These are phyloP conservation scores for Orussus abietinus DNA, from an alignment of 1,140 invertebrate species.

Conservation along the genomic window DNA sequence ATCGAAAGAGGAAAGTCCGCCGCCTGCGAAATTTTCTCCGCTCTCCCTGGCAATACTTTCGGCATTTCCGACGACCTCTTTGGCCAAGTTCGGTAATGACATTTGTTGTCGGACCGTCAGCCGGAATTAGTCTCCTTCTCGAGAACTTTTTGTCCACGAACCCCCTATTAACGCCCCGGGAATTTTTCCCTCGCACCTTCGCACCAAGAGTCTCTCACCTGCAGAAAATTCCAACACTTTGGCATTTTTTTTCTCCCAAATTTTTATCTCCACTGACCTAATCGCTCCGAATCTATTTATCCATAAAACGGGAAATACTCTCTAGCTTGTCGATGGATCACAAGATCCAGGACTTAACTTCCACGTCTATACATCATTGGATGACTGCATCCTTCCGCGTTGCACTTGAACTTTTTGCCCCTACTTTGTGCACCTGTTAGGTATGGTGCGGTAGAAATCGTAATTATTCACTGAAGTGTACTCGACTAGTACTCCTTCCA, in stretches of 20 bases:
- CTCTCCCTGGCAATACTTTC: conserved; percentile 10
- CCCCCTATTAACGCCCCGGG: neutral
- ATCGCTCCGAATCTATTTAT: too few relatives aligned
- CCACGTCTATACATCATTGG: neutral
- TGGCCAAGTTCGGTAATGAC: conserved; percentile 21
- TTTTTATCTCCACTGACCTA: neutral
- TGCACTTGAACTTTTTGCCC: neutral
- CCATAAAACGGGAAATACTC: too few relatives aligned
- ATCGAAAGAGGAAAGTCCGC: too few relatives aligned
- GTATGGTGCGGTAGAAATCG: neutral
- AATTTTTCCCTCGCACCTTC: neutral
- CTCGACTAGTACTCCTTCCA: too few relatives aligned
- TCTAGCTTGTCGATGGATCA: too few relatives aligned
- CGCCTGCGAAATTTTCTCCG: neutral
- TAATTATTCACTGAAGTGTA: too few relatives aligned
- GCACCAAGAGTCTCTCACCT: too few relatives aligned
- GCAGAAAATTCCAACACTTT: too few relatives aligned
- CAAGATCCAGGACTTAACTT: neutral
- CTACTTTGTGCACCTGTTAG: neutral
- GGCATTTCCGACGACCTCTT: too few relatives aligned
- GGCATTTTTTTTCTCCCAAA: neutral
- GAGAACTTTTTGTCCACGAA: conserved; percentile 10
- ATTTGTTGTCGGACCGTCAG: conserved; percentile 17
- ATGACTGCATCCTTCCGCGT: neutral
- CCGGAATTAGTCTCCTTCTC: conserved; percentile 12